These are phyloP conservation scores for Aporrectodea caliginosa DNA, from an alignment of 1,140 invertebrate genomes.

Conservation along the genomic window DNA sequence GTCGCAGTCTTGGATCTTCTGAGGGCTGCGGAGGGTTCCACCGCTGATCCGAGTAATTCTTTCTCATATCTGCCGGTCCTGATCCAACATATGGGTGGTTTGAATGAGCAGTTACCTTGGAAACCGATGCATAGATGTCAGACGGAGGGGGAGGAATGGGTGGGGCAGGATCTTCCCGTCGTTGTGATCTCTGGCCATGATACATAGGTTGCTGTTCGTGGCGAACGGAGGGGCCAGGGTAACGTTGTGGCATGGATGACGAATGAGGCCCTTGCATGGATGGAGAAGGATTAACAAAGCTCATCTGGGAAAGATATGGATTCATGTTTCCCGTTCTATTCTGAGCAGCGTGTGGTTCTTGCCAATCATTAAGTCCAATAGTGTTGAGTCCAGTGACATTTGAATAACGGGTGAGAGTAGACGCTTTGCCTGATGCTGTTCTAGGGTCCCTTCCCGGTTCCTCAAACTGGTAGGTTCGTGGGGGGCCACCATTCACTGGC, in stretches of 20 bases:
- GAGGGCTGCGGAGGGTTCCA: neutral
- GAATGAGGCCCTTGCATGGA: neutral
- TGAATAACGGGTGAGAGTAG: neutral
- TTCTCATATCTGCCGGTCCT: neutral
- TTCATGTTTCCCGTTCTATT: neutral
- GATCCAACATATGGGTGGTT: neutral
- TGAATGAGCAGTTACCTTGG: neutral
- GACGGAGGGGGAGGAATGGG: neutral
- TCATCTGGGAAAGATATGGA: neutral
- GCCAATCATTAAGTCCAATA: neutral
- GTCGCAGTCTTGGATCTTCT: neutral
- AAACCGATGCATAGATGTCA: neutral
- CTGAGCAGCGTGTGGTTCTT: neutral
- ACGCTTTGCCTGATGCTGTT: neutral
- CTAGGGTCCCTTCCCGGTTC: neutral
- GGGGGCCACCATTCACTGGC: neutral
- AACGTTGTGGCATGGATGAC: neutral
- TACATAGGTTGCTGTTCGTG: neutral
- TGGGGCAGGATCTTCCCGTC: neutral
- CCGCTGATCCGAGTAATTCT: neutral
- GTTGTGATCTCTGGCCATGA: neutral
- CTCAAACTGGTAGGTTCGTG: neutral
- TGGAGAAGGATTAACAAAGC: neutral
- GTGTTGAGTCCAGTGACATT: neutral
- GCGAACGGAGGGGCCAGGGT: neutral